Evolutionary conservation across 2,797 vertebrate genomes (phyloP), one percentile per base, ranked within the genome.

Genomic region (Hemibagrus guttatus): DNA sequence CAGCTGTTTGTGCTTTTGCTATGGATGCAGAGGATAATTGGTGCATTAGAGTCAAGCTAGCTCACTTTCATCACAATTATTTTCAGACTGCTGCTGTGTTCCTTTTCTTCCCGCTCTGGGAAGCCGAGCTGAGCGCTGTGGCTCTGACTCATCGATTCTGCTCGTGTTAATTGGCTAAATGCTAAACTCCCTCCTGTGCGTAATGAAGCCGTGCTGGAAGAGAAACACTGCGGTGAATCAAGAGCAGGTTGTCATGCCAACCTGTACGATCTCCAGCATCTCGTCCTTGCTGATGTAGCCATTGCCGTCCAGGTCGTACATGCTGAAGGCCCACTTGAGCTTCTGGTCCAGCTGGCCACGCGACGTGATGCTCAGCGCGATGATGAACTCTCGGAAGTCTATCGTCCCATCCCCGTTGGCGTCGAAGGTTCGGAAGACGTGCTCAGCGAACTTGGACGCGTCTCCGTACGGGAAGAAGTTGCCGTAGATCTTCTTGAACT

Each of bases 401-500:
- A 99, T 99, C 14, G 98, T 99, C 79, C 97, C 97, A 0, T 99
- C 98, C 6, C 97, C 97, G 0, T 99, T 99, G 89, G 98, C 97
- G 0, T 99, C 98, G 0, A 99, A 99, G 31, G 98, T 99, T 90
- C 98, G 97, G 95, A 99, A 99, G 90, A 99, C 98, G 0, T 99
- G 98, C 90, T 99, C 98, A 0, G 98, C 98, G 68, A 99, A 99
- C 92, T 99, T 99, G 91, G 98, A 99, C 90, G 98, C 98, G 80
- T 99, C 98, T 91, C 98, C 98, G 0, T 99, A 99, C 35, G 98
- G 98, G 95, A 99, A 99, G 95, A 99, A 99, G 96, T 99, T 99
- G 92, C 97, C 98, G 8, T 99, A 99, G 92, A 99, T 99, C 96
- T 99, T 99, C 97, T 99, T 99, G 95, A 99, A 99, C 93, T 99